Evolutionary conservation across 2,113 vertebrate genomes (phyloP), one percentile per base, ranked within the genome.

Genomic region (Gobiocypris rarus): DNA sequence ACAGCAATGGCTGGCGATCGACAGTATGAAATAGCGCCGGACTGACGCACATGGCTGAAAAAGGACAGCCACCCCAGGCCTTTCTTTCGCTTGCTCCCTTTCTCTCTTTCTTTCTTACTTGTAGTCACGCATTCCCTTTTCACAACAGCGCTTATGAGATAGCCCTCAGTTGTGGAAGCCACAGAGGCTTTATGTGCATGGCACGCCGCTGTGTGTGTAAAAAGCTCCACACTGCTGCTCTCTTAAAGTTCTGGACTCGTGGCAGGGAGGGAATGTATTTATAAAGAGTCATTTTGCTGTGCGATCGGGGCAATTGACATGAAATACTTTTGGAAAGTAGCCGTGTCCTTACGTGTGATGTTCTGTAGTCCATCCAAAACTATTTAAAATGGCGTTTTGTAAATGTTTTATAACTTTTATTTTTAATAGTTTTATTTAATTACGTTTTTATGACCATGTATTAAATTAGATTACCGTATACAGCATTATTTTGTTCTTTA

Each of bases 121-220:
- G 90, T 88, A 89, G 87, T 91, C 91, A 90, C 88, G 85, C 88
- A 86, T 91, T 84, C 85, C 85, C 83, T 81, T 56, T 85, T 89
- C 70, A 89, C 85, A 86, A 85, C 34, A 88, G 88, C 81, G 86
- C 65, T 82, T 71, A 86, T 89, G 86, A 90, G 84, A 92, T 86
- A 69, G 78, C 89, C 87, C 86, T 88, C 86, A 82, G 91, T 91
- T 91, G 90, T 87, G 89, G 91, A 90, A 89, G 82, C 24, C 13
- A 4, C 61, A 56, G 65, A 77, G 48, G 59, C 56, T 83, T 83
- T 74, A 83, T 74, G 54, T 75, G 38, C 34, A 28, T 38, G 73
- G 17, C 45, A 17, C 28, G 75, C 56, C 56, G 0, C 76, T 78
- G 76, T 43, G 56, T 63, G 56, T 38, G 19, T 65, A 41, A 45